A percentile compares a stretch with the other conserved stretches of the same genome.
phyloP scores from a whole-genome alignment of 2,113 vertebrate genomes.

The Vombatus ursinus region DNA sequence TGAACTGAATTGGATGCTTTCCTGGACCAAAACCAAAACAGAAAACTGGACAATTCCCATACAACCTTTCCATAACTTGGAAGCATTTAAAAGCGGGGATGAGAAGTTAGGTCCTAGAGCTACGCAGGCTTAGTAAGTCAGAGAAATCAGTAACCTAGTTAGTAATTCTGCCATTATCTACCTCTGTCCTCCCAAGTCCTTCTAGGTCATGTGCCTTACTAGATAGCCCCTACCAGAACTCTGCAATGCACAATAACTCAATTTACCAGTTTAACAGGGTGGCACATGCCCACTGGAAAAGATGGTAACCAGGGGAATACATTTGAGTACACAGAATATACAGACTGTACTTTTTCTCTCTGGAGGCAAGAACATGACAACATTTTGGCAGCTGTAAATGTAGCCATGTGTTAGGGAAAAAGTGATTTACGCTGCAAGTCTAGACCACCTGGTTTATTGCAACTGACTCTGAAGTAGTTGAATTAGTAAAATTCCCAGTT shows the following conservation, averaged over 20 bases:
- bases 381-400: constrained; percentile 78
- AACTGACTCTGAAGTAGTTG: constrained; percentile 72
- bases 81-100: not conserved
- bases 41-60: not conserved
- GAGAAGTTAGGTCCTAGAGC: not conserved
- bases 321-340: constrained; percentile 48
- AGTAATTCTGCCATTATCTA: not conserved
- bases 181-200: not conserved
- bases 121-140: constrained; percentile 11
- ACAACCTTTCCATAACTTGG: not conserved
- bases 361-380: constrained; percentile 80
- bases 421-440: constrained; percentile 78
- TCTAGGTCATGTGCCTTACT: not conserved
- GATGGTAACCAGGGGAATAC: constrained; percentile 25
- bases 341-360: constrained; percentile 73
- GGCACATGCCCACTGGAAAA: not conserved
- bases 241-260: not conserved
- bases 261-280: not conserved
- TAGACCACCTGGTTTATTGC: constrained; percentile 79
- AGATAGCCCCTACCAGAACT: not conserved
- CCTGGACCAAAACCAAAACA: not conserved
- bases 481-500: constrained; percentile 74
- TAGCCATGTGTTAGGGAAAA: constrained; percentile 76
- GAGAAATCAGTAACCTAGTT: not conserved
- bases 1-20: constrained; percentile 9